Evolutionary conservation across 1,140 invertebrate genomes (phyloP).

Genomic region (Campodea augens): DNA sequence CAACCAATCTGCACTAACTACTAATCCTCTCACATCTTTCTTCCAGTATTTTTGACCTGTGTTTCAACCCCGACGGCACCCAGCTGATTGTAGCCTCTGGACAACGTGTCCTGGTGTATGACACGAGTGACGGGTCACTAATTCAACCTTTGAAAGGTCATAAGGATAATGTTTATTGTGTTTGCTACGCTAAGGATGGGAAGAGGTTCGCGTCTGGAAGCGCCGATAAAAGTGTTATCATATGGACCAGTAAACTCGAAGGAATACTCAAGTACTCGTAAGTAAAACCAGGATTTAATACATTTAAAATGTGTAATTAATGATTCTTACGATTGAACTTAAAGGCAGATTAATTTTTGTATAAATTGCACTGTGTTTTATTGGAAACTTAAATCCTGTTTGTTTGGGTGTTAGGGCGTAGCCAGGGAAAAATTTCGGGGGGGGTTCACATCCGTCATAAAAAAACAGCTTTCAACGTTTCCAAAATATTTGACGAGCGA

Average conservation of each 20-base stretch:
- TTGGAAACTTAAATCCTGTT: too few species aligned
- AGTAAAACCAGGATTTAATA: constrained; percentile 21
- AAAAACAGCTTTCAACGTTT: too few species aligned
- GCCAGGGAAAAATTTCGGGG: too few species aligned
- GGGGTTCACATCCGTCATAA: too few species aligned
- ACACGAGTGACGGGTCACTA: constrained; percentile 72
- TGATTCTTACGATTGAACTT: too few species aligned
- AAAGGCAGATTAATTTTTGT: too few species aligned
- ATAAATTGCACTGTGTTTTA: too few species aligned
- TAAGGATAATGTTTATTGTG: constrained; percentile 84
- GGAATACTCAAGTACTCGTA: constrained; percentile 93
- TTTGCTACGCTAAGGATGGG: constrained; percentile 83
- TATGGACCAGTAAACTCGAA: constrained; percentile 93
- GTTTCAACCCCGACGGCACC: constrained; percentile 86
- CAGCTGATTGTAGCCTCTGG: constrained; percentile 88
- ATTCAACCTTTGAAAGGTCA: constrained; percentile 86
- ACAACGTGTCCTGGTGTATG: constrained; percentile 80
- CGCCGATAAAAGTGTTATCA: constrained; percentile 93
- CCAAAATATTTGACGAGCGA: too few species aligned
- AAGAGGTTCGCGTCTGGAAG: constrained; percentile 93
- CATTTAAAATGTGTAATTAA: constrained; percentile 1
- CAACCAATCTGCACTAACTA: too few species aligned
- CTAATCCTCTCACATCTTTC: too few species aligned
- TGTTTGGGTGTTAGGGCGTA: too few species aligned
- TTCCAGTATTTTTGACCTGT: constrained; percentile 80